A percentile compares a stretch with the other conserved stretches of the same genome.
Conservation (phyloP, 2,113 vertebrate genomes). For the Lophochroa leadbeateri region DNA sequence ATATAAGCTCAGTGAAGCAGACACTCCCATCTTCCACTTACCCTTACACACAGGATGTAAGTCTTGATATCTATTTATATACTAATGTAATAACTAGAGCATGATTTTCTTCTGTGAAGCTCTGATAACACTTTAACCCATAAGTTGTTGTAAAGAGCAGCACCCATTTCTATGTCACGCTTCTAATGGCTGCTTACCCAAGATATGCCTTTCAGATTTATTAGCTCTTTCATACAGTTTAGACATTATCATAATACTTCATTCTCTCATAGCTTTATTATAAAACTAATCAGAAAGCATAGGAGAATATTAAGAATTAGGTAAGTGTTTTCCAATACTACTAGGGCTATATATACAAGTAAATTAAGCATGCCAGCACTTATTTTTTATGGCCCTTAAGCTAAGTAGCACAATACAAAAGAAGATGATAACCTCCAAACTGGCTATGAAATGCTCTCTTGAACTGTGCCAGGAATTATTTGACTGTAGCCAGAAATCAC, state of each 20-base stretch:
- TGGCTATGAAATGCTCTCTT: background rate
- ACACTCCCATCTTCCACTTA: background rate
- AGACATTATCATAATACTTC: background rate
- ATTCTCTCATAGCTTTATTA: background rate
- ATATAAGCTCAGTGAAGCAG: background rate
- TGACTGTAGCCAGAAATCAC: conserved; percentile 1
- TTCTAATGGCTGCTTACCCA: background rate
- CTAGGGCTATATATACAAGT: background rate
- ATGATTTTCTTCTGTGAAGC: background rate
- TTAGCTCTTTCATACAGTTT: background rate
- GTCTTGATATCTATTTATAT: background rate
- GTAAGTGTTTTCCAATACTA: background rate
- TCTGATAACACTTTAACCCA: background rate
- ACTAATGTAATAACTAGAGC: background rate
- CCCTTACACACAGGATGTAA: background rate
- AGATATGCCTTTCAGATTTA: background rate
- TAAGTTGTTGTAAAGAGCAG: background rate
- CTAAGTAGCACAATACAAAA: background rate
- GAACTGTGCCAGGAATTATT: conserved; percentile 6
- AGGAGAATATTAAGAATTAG: conserved; percentile 2
- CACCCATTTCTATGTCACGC: background rate
- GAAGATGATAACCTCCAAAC: background rate
- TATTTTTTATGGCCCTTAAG: background rate
- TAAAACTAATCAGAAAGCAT: background rate
- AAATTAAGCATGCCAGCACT: background rate